Evolutionary conservation across 2,888 invertebrate genomes (phyloP).

Genomic region (Drosophila quinaria): DNA sequence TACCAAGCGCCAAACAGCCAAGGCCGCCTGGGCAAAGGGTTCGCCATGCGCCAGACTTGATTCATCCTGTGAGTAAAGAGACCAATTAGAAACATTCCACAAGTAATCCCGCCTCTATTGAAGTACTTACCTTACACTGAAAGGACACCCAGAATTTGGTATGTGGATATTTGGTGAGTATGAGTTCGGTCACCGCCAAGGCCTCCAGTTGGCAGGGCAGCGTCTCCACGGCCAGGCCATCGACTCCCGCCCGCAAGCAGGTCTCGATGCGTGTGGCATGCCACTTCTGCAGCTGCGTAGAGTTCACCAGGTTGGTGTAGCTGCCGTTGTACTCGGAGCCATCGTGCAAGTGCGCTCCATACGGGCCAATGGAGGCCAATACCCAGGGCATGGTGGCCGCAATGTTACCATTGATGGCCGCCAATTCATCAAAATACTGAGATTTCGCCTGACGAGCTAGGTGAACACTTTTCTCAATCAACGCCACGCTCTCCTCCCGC

Average conservation of each 20-base stretch:
- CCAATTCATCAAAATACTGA: conserved; percentile 86
- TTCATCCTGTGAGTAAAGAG: conserved; percentile 86
- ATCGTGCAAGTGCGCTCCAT: conserved; percentile 94
- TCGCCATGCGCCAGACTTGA: conserved; percentile 91
- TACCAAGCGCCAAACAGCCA: conserved; percentile 88
- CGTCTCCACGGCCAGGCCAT: conserved; percentile 95
- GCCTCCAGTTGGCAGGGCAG: conserved; percentile 94
- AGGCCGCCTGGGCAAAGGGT: conserved; percentile 90
- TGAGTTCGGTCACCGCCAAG: conserved; percentile 91
- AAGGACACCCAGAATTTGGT: conserved; percentile 92
- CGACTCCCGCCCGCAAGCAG: conserved; percentile 91
- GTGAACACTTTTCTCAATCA: conserved; percentile 91
- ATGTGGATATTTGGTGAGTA: conserved; percentile 90
- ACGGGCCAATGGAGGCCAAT: conserved; percentile 96
- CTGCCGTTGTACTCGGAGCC: conserved; percentile 95
- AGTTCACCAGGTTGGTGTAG: conserved; percentile 89
- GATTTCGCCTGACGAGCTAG: conserved; percentile 90
- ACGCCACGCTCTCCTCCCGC: conserved; percentile 88
- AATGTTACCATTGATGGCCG: conserved; percentile 25
- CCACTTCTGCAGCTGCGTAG: conserved; percentile 90
- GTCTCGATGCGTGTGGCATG: conserved; percentile 92
- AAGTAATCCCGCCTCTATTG: neutral
- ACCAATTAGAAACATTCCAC: neutral
- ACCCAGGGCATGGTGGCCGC: conserved; percentile 86
- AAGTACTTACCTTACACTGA: conserved; percentile 90